Evolutionary conservation across 2,888 invertebrate genomes (phyloP).

Genomic region (Leptopilina syphax): DNA sequence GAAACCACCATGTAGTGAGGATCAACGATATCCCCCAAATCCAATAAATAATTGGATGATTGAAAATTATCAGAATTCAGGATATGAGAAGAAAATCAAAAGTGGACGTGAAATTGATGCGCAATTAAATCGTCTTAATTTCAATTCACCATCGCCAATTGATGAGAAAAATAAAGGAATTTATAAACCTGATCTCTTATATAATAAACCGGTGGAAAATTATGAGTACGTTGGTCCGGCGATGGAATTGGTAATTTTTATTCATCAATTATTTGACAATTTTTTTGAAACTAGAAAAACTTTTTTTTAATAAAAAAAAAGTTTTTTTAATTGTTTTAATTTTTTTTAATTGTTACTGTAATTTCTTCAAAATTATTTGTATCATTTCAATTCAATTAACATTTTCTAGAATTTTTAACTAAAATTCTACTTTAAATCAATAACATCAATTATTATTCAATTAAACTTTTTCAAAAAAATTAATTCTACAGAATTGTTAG

Average conservation of each 20-base stretch:
- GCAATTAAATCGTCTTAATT: slow-evolving; percentile 41
- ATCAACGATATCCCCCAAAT: not conserved
- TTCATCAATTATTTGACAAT: not conserved
- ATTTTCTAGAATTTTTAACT: no score
- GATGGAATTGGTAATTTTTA: slow-evolving; percentile 69
- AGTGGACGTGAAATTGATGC: slow-evolving; percentile 47
- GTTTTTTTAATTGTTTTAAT: no score
- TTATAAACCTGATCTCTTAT: slow-evolving; percentile 60
- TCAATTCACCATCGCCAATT: slow-evolving; percentile 23
- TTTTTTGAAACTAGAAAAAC: no score
- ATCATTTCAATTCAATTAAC: no score
- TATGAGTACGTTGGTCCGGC: slow-evolving; percentile 73
- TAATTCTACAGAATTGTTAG: no score
- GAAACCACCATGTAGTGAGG: not conserved
- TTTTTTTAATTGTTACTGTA: no score
- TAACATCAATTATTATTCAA: no score
- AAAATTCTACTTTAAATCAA: no score
- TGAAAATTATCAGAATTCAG: not conserved
- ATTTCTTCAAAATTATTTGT: no score
- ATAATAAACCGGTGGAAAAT: slow-evolving; percentile 49
- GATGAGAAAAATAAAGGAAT: slow-evolving; percentile 47
- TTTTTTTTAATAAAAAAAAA: no score
- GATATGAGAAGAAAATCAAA: slow-evolving; percentile 43
- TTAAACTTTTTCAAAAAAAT: no score
- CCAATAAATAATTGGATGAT: slow-evolving; percentile 15